These are phyloP conservation scores for Anguilla anguilla DNA, from an alignment of 2,797 vertebrate genomes.

Conservation along the genomic window DNA sequence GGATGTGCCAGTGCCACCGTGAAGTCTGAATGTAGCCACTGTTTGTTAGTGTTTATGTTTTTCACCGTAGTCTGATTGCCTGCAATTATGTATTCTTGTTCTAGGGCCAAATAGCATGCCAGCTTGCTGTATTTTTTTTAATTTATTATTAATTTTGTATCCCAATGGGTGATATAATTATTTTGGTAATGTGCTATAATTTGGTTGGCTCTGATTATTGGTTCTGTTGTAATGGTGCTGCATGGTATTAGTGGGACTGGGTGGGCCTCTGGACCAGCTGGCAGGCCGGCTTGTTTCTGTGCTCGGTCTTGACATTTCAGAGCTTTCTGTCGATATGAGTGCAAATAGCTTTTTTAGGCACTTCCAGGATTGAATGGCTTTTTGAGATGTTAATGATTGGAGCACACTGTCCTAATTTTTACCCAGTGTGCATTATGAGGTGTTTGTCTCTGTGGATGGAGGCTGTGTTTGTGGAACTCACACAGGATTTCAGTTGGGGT, in stretches of 20 bases:
- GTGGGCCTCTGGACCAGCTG: background rate
- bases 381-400: background rate
- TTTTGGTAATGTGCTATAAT: background rate
- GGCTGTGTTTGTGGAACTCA: background rate
- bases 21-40: too few relatives aligned
- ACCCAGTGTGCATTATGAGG: background rate
- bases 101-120: too few relatives aligned
- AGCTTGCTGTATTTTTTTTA: too few relatives aligned
- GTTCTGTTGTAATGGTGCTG: background rate
- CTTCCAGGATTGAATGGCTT: background rate
- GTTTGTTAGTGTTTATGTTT: too few relatives aligned
- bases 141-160: background rate
- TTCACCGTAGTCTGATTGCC: too few relatives aligned
- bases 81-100: too few relatives aligned
- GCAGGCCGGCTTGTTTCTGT: background rate
- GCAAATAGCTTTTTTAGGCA: background rate
- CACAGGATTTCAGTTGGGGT: background rate
- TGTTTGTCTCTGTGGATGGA: background rate
- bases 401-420: background rate
- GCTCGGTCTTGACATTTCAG: background rate
- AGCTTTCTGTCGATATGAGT: background rate
- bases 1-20: too few relatives aligned
- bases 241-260: background rate
- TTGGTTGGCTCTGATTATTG: background rate
- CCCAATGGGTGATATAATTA: background rate